Conservation (phyloP, 1,140 invertebrate genomes). For the Eciton burchellii region DNA sequence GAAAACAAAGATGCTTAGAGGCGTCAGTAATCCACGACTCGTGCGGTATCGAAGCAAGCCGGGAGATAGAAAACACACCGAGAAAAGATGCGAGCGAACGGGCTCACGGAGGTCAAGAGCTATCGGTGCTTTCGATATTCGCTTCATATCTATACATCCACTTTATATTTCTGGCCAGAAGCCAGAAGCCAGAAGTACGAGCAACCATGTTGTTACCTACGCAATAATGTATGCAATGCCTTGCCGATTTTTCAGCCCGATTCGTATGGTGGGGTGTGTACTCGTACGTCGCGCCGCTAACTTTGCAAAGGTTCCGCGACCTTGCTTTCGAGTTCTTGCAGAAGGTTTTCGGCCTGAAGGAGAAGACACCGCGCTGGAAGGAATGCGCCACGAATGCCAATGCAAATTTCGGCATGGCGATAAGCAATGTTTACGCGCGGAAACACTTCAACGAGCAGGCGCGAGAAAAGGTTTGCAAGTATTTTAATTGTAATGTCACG, state of each 20-base stretch:
- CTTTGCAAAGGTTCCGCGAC: constrained; percentile 86
- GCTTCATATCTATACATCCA: neutral
- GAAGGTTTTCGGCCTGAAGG: constrained; percentile 88
- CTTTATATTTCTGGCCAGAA: too few species aligned
- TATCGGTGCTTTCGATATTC: constrained; percentile 67
- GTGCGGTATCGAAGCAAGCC: neutral
- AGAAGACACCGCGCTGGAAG: constrained; percentile 89
- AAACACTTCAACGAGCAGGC: constrained; percentile 89
- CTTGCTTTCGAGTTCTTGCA: constrained; percentile 88
- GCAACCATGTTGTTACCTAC: neutral
- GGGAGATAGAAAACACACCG: constrained; percentile 55
- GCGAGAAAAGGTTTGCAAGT: constrained; percentile 88
- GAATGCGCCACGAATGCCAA: constrained; percentile 91
- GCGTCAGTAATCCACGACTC: neutral
- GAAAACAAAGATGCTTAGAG: neutral
- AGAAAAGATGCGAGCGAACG: constrained; percentile 73
- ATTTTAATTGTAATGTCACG: too few species aligned
- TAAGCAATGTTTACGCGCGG: constrained; percentile 91
- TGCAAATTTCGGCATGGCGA: constrained; percentile 91
- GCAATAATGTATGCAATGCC: constrained; percentile 2
- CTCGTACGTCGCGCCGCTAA: constrained; percentile 88
- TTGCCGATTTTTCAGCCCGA: constrained; percentile 84
- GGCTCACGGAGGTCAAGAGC: constrained; percentile 74
- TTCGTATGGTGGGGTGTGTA: constrained; percentile 90
- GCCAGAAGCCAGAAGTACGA: too few species aligned